Base-by-base conservation (phyloP, 2,888 invertebrate genomes). In the Harpalus rufipes region DNA sequence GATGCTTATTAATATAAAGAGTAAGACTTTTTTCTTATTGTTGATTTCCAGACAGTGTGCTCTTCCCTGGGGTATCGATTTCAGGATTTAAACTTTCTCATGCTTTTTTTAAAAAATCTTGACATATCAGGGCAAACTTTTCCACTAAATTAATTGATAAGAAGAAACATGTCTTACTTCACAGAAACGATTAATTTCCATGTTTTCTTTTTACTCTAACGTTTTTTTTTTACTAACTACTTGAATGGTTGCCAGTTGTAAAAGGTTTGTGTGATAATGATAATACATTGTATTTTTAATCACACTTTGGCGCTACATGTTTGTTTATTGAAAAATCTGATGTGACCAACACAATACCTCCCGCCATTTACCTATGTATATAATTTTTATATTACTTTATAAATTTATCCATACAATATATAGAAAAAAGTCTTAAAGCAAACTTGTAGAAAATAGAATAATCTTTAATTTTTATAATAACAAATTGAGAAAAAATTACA, bases 141-240 rank as follows among this genome's bases (percentile, higher is more conserved):
- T 58, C 78, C 56, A 8, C 56, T 56, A 58, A 78, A 78, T 78
- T 78, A 78, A 78, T 78, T 56, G 56, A 58, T 78, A 78, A 51
- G 78, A 78, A 16, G 56, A 32, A 25, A 63, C 32, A 39, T 14
- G 14, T 68, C 68, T 68, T 68, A 14, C n/a, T 68, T 21, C 32
- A 14, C n/a, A 68, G n/a, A 32, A 6, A 39, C 4, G 39, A 51
- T 51, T 51, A 51, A 51, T 51, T 51, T 51, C 10, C 10, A 10
- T 51, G 44, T 51, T 51, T 51, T 51, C 12, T 4, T 51, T 51
- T 51, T 10, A 7, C 8, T 44, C 5, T 44, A 3, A 44, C 44
- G 5, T 44, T 44, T 10, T 10, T 51, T 12, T 12, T 51, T 8
- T 12, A 10, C 44, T 8, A 51, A 32, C 32, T 51, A 51, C 44